Base-by-base conservation (phyloP, 1,140 invertebrate species). In the Helicoverpa zea region DNA sequence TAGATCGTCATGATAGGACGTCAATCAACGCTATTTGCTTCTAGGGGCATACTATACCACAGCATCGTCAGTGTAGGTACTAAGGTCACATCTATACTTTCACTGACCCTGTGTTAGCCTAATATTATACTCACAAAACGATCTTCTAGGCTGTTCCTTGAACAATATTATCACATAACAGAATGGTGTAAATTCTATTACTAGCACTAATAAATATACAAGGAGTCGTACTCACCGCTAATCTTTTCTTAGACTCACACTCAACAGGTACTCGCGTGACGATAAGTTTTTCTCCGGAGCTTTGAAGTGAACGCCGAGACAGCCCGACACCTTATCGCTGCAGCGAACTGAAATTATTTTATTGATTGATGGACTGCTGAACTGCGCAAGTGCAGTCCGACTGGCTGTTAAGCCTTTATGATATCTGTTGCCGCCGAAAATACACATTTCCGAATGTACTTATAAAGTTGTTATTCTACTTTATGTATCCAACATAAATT, bases 241-340 rank as follows among this genome's bases (percentile, higher is more conserved):
- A 49, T 68, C 35, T 13, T 47, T 68, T 5, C 12, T 35, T 43
- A 18, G 43, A 12, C 16, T 10, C 64, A 49, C 43, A 68, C n/a
- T 68, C 64, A 68, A 68, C 64, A 68, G 64, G 64, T 68, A 16
- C 63, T 66, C n/a, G 63, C 43, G 14, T 64, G 30, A 64, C 30
- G 30, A 49, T 49, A 49, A 68, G n/a, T 49, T 23, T n/a, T 66
- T 66, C 43, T 18, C 3, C 9, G n/a, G 18, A 49, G 16, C 16
- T 16, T 66, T 43, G n/a, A 23, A 29, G 23, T 18, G 23, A 3
- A 29, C 11, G 43, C 64, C 4, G 49, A 30, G 35, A 35, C 14
- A n/a, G 14, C 7, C 7, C 63, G 35, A 16, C 64, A 49, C 13
- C 49, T 66, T 68, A 68, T 49, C 43, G 11, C 43, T 49, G 58